phyloP scores from a whole-genome alignment of 2,797 vertebrate genomes.

The Poeciliopsis infans region DNA sequence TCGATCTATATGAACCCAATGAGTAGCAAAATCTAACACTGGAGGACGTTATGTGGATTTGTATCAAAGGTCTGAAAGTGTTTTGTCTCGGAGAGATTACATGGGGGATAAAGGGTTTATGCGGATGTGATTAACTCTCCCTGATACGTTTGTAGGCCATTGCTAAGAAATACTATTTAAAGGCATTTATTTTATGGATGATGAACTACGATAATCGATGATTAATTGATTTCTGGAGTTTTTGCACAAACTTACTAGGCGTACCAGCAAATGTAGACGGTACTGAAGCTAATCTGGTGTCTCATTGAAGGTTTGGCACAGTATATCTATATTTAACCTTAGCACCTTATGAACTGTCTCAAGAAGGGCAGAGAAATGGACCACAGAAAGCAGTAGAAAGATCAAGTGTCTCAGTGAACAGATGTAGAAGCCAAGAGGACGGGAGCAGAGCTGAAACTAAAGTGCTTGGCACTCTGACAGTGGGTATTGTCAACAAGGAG shows the following conservation, averaged over 20 bases:
- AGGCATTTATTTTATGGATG: background rate
- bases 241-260: background rate
- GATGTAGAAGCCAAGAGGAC: conserved; percentile 20
- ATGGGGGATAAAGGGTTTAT: conserved; percentile 40
- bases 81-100: conserved; percentile 59
- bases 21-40: conserved; percentile 1
- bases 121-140: conserved; percentile 22
- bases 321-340: conserved; percentile 17
- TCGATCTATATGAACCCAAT: conserved; percentile 16
- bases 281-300: background rate
- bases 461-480: conserved; percentile 67
- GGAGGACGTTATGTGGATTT: conserved; percentile 48
- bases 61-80: conserved; percentile 42
- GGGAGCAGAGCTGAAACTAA: conserved; percentile 39
- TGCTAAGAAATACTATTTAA: background rate
- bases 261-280: background rate
- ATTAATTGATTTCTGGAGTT: background rate
- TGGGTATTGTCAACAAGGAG: conserved; percentile 64
- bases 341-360: conserved; percentile 14
- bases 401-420: conserved; percentile 30
- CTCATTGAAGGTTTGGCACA: background rate
- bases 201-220: background rate
- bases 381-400: conserved; percentile 7
- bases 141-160: background rate
- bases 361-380: conserved; percentile 12